Evolutionary conservation across 2,113 vertebrate genomes (phyloP), one percentile per base, ranked within the genome.

Genomic region (Cyanoramphus novaezelandiae): DNA sequence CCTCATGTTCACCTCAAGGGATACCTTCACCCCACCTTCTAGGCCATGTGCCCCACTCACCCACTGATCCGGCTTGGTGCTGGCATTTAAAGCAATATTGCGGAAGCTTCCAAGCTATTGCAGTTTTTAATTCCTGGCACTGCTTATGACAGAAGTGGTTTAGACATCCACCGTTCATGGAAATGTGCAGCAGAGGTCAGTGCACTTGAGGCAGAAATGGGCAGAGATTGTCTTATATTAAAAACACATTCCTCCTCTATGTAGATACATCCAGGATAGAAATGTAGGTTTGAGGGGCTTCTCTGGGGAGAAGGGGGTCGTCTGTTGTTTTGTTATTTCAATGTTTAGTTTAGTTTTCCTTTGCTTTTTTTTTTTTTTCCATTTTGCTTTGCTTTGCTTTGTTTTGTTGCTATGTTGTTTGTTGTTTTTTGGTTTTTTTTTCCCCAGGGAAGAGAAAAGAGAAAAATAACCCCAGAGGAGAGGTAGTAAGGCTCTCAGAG

Each of bases 301-400:
- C 43, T 9, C 1, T 7, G 6, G 33, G 7, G 5, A 9, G 10
- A 6, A 12, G 7, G 14, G 6, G 7, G 21, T 35, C 0, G 1
- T 62, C 28, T 62, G 8, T 21, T 23, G 2, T 5, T 35, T 69
- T 59, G 6, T 23, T 59, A 24, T 59, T 59, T 59, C 33, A 35
- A 35, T 35, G 21, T 59, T 59, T 23, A 35, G 9, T 14, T 59
- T 23, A 59, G 33, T 23, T 59, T 59, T 59, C 9, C 33, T 35
- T 59, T 59, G 57, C 20, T n/a, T 59, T 9, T 9, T 14, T 57
- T 57, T 59, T n/a, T 59, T 9, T 9, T 14, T 57, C n/a, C 5
- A 13, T 25, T 50, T 27, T 16, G 25, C 7, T 7, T 52, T 46
- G 3, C 2, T 65, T 60, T 33, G 6, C 15, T 43, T 72, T 29